Conservation (phyloP, 2,888 invertebrate genomes). For the Ichneumoninae sp. region DNA sequence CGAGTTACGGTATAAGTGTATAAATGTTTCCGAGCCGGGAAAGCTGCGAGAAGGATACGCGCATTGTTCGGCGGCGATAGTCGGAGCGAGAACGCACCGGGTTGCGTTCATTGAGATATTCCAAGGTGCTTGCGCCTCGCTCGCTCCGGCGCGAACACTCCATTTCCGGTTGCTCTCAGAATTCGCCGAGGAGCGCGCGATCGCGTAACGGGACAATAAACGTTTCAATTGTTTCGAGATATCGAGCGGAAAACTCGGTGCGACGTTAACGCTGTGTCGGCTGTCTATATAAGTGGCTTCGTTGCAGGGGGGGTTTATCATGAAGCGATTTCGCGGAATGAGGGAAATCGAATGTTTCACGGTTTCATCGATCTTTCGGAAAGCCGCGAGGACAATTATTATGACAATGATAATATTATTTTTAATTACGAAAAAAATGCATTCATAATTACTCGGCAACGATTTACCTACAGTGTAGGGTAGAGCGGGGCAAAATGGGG, state of each 20-base stretch:
- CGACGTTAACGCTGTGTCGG: background rate
- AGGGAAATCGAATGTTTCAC: slow-evolving; percentile 14
- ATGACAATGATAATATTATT: background rate
- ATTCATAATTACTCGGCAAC: background rate
- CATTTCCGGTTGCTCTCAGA: slow-evolving; percentile 14
- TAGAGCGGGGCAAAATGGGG: too few relatives aligned
- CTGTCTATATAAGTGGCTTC: background rate
- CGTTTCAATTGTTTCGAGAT: slow-evolving; percentile 39
- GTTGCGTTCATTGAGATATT: slow-evolving; percentile 58
- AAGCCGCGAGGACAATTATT: slow-evolving; percentile 9
- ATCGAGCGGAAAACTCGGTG: slow-evolving; percentile 20
- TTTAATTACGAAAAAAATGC: background rate
- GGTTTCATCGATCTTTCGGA: slow-evolving; percentile 20
- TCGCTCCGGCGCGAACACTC: slow-evolving; percentile 1
- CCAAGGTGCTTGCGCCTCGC: slow-evolving; percentile 44
- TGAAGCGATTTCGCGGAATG: background rate
- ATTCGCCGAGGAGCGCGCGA: slow-evolving; percentile 24
- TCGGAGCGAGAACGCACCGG: slow-evolving; percentile 2
- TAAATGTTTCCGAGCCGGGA: slow-evolving; percentile 40
- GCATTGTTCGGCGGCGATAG: background rate
- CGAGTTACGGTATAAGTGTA: slow-evolving; percentile 34
- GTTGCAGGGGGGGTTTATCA: background rate
- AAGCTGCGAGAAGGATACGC: slow-evolving; percentile 52
- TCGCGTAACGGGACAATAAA: slow-evolving; percentile 31
- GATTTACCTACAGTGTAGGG: background rate